Conservation (phyloP, 2,888 invertebrate species). For the Cerastis rubricosa region DNA sequence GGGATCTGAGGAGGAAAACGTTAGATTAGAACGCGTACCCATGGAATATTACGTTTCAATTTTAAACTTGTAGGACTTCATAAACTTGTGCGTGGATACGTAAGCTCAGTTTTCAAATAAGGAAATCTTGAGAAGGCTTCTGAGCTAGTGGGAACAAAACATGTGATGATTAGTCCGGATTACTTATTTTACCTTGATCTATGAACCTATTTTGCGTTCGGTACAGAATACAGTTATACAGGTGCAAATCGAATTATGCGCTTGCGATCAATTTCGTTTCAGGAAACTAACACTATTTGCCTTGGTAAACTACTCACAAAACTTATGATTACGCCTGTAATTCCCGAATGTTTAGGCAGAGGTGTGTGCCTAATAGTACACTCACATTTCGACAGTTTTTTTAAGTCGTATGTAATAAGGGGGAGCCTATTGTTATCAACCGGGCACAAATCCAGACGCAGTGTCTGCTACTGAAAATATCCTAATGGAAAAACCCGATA, state of each 20-base stretch:
- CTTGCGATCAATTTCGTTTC: neutral
- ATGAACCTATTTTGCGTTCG: neutral
- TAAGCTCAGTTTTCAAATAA: slow-evolving; percentile 19
- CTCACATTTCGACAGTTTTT: no score
- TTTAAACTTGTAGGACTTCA: slow-evolving; percentile 34
- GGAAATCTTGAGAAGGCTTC: slow-evolving; percentile 21
- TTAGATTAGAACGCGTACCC: slow-evolving; percentile 16
- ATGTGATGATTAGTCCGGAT: neutral
- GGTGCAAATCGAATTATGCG: neutral
- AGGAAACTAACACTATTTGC: slow-evolving; percentile 2
- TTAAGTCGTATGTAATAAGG: neutral
- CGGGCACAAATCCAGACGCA: neutral
- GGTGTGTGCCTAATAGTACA: no score
- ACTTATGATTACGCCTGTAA: no score
- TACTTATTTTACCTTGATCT: neutral
- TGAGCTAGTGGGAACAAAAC: neutral
- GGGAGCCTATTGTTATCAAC: neutral
- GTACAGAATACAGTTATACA: neutral
- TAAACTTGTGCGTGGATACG: slow-evolving; percentile 21
- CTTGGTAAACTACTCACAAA: neutral
- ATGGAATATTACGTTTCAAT: slow-evolving; percentile 17
- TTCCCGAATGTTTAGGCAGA: no score
- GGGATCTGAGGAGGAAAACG: slow-evolving; percentile 91
- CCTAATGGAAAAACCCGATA: neutral
- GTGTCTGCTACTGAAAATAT: neutral